phyloP scores from a whole-genome alignment of 2,797 vertebrate species.

The Anguilla marmorata region DNA sequence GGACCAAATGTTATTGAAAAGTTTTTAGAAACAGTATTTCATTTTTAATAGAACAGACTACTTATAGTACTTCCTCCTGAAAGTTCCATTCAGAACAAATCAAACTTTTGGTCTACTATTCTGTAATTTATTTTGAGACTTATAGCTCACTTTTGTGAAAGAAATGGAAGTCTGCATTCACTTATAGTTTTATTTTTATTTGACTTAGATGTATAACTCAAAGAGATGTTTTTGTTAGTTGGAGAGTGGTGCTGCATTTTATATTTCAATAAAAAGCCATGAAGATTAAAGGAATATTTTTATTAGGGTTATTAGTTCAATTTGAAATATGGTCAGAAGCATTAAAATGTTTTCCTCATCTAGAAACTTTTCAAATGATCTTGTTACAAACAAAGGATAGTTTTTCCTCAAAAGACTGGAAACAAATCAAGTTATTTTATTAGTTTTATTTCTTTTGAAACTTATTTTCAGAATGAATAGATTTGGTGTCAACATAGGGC shows the following conservation, averaged over 20 bases:
- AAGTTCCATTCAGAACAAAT: background rate
- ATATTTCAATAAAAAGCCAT: background rate
- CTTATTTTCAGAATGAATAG: background rate
- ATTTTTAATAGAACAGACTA: background rate
- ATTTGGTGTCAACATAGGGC: background rate
- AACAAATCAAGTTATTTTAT: conserved; percentile 8
- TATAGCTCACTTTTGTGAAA: background rate
- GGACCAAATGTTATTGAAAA: background rate
- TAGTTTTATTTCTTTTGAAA: background rate
- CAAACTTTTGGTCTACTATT: background rate
- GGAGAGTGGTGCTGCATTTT: conserved; percentile 1
- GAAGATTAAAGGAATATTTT: conserved; percentile 19
- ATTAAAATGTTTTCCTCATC: background rate
- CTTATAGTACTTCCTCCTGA: background rate
- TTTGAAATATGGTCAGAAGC: background rate
- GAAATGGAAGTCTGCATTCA: background rate
- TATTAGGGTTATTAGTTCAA: background rate
- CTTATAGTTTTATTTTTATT: background rate
- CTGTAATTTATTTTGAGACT: background rate
- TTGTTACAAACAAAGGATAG: background rate
- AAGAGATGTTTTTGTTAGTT: background rate
- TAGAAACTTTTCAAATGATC: background rate
- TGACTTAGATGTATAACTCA: background rate
- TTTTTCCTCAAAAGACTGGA: background rate
- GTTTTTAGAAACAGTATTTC: background rate